Evolutionary conservation across 2,113 vertebrate species (phyloP), one percentile per base, ranked within the genome.

Genomic region (Buteo buteo): DNA sequence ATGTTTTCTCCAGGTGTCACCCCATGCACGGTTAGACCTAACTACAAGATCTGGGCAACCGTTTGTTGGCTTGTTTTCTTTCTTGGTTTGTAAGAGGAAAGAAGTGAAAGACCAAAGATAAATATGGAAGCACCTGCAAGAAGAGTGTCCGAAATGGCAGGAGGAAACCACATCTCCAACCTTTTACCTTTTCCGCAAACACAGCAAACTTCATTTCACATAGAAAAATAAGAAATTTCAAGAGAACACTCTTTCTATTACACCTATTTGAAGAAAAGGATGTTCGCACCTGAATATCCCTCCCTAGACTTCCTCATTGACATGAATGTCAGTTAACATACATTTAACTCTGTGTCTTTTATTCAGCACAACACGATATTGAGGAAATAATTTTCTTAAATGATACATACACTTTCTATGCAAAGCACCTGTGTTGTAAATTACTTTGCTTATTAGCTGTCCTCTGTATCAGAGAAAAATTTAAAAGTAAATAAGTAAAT

Each of bases 291-390:
- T 24, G 28, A 64, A 62, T 34, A 67, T 29, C 8, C 5, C 14
- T 64, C 20, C 29, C 25, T 57, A 58, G 15, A 52, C 8, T 40
- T 45, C 54, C 44, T 62, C 13, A 47, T 32, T 47, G 26, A 19
- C 34, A 47, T 13, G 21, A 65, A 40, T 12, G 16, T 50, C 29
- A 45, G 29, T 62, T 38, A 55, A 58, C 0, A 0, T 26, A 9
- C 22, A 17, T 34, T 52, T 65, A 65, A 24, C 7, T 47, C 6
- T 6, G 11, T 25, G 11, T 34, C 70, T 86, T 61, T 76, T 40
- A 32, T 47, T 25, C 19, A 64, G 7, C 21, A 47, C 11, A 40
- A n/a, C 0, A 3, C 1, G 3, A 18, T 69, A 38, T 0, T 38
- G 22, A 89, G 28, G 54, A 44, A 73, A 80, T 2, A 21, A 15